Base-by-base conservation (phyloP, 2,888 invertebrate species). In the Andrena camellia region DNA sequence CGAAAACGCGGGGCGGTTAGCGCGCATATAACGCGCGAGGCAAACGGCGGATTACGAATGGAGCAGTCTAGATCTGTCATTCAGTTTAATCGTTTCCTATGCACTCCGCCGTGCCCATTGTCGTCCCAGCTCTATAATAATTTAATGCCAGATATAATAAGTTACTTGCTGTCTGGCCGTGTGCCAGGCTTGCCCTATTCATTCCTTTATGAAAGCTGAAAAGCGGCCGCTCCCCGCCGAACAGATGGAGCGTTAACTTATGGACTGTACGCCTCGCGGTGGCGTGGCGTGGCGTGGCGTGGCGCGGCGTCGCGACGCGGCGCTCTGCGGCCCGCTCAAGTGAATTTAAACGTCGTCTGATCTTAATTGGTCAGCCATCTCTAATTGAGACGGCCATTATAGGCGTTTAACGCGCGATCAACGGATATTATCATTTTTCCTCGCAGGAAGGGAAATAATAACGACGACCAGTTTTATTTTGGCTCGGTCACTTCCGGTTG, bases 91-190 rank as follows among this genome's bases (percentile, higher is more conserved):
- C 93, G 93, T 92, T 94, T 93, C 93, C 93, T 92, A 93, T 93
- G 93, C 93, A 93, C 93, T 93, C 90, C 88, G 91, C 91, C 90
- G 91, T 92, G 90, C 91, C 93, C 92, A 93, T 93, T 94, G 94
- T 93, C 92, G 90, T 85, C 86, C 87, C 83, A 84, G 91, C 91
- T 93, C 92, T 91, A 93, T 93, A 93, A 94, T 94, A 94, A 94
- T 94, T 94, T 93, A 93, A 93, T 93, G 93, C 93, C 93, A 93
- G 93, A 93, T 93, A 94, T 94, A 94, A 94, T 94, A 94, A 94
- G 93, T 94, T 93, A 94, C 93, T 94, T 90, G 93, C 92, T 93
- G 93, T 92, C 93, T 94, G 93, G 93, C 93, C 85, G 88, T 62
- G 80, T 91, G 93, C 93, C 93, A 93, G 90, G 88, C 87, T 89